Evolutionary conservation across 2,888 invertebrate genomes (phyloP).

Genomic region (Thalpophila matura): DNA sequence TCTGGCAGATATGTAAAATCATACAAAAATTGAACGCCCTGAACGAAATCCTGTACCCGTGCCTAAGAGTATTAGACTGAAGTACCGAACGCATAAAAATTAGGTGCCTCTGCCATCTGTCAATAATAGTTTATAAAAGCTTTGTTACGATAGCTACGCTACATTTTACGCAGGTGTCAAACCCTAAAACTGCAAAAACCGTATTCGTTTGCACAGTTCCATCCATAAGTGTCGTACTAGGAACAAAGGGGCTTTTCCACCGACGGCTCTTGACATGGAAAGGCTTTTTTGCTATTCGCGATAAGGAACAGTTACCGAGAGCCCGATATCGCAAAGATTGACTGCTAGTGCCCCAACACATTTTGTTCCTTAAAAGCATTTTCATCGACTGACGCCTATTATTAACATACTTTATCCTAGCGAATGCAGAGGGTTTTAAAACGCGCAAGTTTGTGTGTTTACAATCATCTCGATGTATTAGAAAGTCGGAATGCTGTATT

Average conservation of each 20-base stretch:
- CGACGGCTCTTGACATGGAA: slow-evolving; percentile 88
- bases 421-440: slow-evolving; percentile 48
- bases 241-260: slow-evolving; percentile 85
- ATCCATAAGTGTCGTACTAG: slow-evolving; percentile 64
- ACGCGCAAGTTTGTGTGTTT: slow-evolving; percentile 39
- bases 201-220: slow-evolving; percentile 57
- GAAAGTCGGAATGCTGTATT: slow-evolving; percentile 42
- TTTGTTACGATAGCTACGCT: slow-evolving; percentile 11
- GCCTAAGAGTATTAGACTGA: neutral
- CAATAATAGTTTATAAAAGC: slow-evolving; percentile 20
- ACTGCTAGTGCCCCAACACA: slow-evolving; percentile 70
- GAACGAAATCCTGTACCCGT: too few species aligned
- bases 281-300: slow-evolving; percentile 86
- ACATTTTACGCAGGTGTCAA: slow-evolving; percentile 38
- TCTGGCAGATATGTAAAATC: too few species aligned
- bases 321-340: slow-evolving; percentile 74
- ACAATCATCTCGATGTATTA: slow-evolving; percentile 30
- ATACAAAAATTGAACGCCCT: too few species aligned
- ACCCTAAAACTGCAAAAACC: slow-evolving; percentile 48
- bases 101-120: neutral
- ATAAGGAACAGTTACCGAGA: slow-evolving; percentile 80
- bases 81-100: neutral
- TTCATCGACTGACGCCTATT: slow-evolving; percentile 65
- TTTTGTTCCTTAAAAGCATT: slow-evolving; percentile 79
- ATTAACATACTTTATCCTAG: slow-evolving; percentile 60